Evolutionary conservation across 1,140 invertebrate genomes (phyloP), one percentile per base, ranked within the genome.

Genomic region (Diachasma alloeum): DNA sequence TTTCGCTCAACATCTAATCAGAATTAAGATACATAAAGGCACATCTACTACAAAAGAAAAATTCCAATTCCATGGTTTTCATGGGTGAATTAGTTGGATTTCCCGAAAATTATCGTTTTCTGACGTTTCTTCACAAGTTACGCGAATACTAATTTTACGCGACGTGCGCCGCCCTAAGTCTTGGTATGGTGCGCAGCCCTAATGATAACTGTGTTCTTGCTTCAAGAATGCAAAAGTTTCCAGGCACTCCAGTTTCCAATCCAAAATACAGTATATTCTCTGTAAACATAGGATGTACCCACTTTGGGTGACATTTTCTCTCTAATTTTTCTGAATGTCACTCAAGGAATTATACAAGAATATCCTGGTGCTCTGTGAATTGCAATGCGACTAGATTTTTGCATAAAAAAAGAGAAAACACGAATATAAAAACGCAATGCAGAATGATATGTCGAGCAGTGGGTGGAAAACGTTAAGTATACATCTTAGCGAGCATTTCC

Each of bases 401-500:
- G 4, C 9, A 26, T 63, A 63, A 63, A 63, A 10, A 26, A 31
- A 8, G 3, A 13, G 24, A 63, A 63, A 63, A 63, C 8, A 63
- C 59, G 19, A 26, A 8, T 26, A 26, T 31, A 63, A 15, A 73
- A 37, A 31, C n/a, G 31, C 26, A 46, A 67, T 31, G 72, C 59
- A 24, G 59, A 26, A 42, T 2, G 39, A 44, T 10, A 46, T 69
- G 44, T 75, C 24, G 42, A 31, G 31, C 1, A 39, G 10, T 26
- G 2, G 44, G 48, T 24, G 31, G 56, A 75, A 53, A 46, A 66
- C 37, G 59, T 67, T 59, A 66, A 67, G 67, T 68, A 66, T 46
- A 39, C 37, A 36, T 48, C 68, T 66, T 69, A 10, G 5, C 48
- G 37, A 39, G 67, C 24, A 72, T 63, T 46, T 39, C 68, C 48